Base-by-base conservation (phyloP, 1,140 invertebrate genomes). In the Anastatus disparis region DNA sequence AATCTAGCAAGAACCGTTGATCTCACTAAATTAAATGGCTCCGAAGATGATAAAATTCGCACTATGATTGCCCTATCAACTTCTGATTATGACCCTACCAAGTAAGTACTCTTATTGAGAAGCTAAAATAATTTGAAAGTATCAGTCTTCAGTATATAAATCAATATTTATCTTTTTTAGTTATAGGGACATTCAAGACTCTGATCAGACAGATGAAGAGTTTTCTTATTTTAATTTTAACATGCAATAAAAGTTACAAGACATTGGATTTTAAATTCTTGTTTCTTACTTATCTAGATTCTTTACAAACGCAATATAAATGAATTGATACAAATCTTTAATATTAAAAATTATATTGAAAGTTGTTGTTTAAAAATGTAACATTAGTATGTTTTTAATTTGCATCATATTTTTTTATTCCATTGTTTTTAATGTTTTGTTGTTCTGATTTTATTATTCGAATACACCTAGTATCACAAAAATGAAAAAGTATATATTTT, bases 61-160 rank as follows among this genome's bases (percentile, higher is more conserved):
- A 95, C 95, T 72, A 97, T 99, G 93, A 98, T 99, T 90, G 90
- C 92, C 64, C 97, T 98, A 79, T 97, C 96, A 42, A 97, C 95
- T 53, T 92, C 93, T 81, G 97, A 97, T 82, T 99, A 98, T 89
- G 95, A 98, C 86, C 94, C 96, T 67, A 94, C 94, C 83, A 97
- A 95, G 95, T 98, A 90, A 90, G 53, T 26, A 35, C 10, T 35
- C 10, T 35, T 35, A 35, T 35, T 35, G 4, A 4, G 10, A 35
- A 35, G 10, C 31, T 10, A 35, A 35, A 35, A 35, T 6, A 35
- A 10, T 10, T 35, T 35, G n/a, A n/a, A 35, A 6, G 10, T 35
- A 35, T 6, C 31, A 35, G 4, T 35, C 10, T 0, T 35, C 13
- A 12, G 26, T 27, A 26, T n/a, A 27, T 7, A 52, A 29, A 10